Base-by-base conservation (phyloP, 2,797 vertebrate species). In the Sebastes paucispinis region DNA sequence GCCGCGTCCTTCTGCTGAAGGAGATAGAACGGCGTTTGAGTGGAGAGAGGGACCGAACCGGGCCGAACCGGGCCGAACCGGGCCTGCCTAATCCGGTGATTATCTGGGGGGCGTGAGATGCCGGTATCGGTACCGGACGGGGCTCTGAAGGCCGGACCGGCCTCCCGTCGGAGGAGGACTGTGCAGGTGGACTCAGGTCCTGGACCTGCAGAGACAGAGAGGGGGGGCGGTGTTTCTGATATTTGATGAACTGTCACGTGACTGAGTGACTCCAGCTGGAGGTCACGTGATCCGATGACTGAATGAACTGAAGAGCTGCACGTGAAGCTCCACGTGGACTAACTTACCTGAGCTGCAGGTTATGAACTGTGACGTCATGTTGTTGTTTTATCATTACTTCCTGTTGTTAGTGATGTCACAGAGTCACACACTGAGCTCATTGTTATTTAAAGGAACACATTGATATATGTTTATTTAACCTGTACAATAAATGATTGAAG, bases 401-500 rank as follows among this genome's bases (percentile, higher is more conserved):
- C 20, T 70, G 36, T 82, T 16, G 0, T 24, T 4, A 0, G 8
- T 58, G 39, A 73, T 9, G 7, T 1, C 1, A 6, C 12, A 39
- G 16, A 58, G 24, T 24, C 10, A 8, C 27, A 55, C 60, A 18
- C 20, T 75, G 78, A 88, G 6, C 25, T 32, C 32, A 32, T 32
- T 54, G 66, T 16, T 79, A 82, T 82, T 89, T 91, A 87, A 92
- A 75, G 65, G 85, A 87, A 36, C 32, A 88, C 83, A 93, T 5
- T 57, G 85, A 92, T 90, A 92, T 90, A 88, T 93, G 81, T 72
- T 79, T 75, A 57, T 29, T 54, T 34, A 50, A 81, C 59, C 18
- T 92, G 81, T 87, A 57, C 2, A 92, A 95, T 95, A 95, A 96
- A 96, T 91, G 68, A 86, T 89, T 94, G 79, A 89, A 81, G 22